Base-by-base conservation (phyloP, 2,888 invertebrate species). In the Eupithecia dodoneata region DNA sequence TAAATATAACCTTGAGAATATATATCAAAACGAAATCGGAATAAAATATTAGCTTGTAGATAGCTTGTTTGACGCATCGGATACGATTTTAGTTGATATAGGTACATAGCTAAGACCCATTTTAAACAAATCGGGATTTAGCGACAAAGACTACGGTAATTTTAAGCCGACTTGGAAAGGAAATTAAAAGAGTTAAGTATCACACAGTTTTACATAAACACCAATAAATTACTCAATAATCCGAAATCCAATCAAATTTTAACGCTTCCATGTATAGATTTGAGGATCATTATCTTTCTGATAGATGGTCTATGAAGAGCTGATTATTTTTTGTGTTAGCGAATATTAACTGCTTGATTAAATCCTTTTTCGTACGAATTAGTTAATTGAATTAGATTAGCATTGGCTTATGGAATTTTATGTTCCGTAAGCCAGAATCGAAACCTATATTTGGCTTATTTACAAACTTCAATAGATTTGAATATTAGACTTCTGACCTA, bases 311-410 rank as follows among this genome's bases (percentile, higher is more conserved):
- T 52, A 66, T 74, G 65, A 47, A 42, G 65, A 79, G 12, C 45
- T 75, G 75, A 75, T 76, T 67, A 73, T 77, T 75, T 72, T 78
- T 72, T 77, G 66, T 69, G 65, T 45, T 76, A 77, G 55, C 15
- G 79, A 75, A 79, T 80, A 74, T 75, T 63, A 73, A 81, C 75
- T 75, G 71, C 78, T 79, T 77, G 67, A 77, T 81, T 79, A 81
- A 72, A 66, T 71, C 47, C 67, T 47, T 73, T 76, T 74, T 74
- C 41, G 79, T 66, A 63, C 18, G 72, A 69, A 74, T 78, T 70
- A 30, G 76, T 74, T 72, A 77, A 81, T 80, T 77, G 71, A 80
- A 80, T 81, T 76, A 73, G 66, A 72, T 73, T 69, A 76, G 49
- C 66, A n/a, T 49, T 18, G 42, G 3, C 45, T 72, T n/a, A 47